Evolutionary conservation across 2,113 vertebrate species (phyloP), one percentile per base, ranked within the genome.

Genomic region (Stegastes partitus): DNA sequence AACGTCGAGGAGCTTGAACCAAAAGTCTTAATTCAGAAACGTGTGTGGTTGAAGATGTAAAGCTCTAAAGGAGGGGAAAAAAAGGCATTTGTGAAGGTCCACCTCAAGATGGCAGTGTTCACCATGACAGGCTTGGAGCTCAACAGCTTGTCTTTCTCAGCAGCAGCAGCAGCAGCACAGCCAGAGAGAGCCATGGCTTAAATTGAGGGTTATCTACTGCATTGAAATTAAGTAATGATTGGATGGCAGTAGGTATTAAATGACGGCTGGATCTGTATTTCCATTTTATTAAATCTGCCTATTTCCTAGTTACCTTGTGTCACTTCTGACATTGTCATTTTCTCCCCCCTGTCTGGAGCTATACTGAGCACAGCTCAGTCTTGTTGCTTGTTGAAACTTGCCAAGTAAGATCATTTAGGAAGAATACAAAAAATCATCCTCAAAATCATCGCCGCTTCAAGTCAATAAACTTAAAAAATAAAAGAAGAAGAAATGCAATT

Each of bases 41-140:
- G 11, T 22, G 56, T 22, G 50, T 54, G 42, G 67, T 63, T 44
- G 37, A 66, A 25, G 69, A 53, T 34, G 5, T 68, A 12, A 44
- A 79, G 37, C 71, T 51, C 49, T 14, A 22, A 67, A 21, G 57
- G 47, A 15, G 51, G 21, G 57, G 47, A 15, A 47, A 63, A 25
- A 42, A 55, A 47, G 68, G 69, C 91, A 93, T 92, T 95, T 75
- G 79, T 85, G 42, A 1, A 42, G 9, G 80, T 77, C 68, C 1
- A 77, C 96, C 97, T 97, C 95, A 89, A 97, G 98, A 97, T 99
- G 98, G 94, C 94, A 96, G 87, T 96, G 95, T 98, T 96, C 93
- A 98, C 97, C 97, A 92, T 81, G 88, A 42, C 92, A 96, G 90
- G 63, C 23, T 89, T 91, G 47, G 25, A 58, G 77, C 79, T 85